These are phyloP conservation scores for Pollicipes pollicipes DNA, from an alignment of 1,140 invertebrate genomes.

Conservation along the genomic window DNA sequence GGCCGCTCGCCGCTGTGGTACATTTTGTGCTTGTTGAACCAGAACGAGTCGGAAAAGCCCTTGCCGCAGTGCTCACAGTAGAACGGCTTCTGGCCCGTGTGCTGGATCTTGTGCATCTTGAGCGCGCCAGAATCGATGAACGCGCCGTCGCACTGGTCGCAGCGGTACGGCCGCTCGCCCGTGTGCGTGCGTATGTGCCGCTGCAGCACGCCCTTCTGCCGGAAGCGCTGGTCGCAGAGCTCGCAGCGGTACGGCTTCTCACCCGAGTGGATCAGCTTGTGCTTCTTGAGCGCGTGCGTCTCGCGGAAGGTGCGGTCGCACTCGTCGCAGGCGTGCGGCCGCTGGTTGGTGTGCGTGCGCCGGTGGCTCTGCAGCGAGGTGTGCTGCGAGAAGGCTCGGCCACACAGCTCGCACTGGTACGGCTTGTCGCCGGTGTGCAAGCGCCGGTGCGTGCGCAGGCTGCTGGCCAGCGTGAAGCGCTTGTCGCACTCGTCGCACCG, in stretches of 20 bases:
- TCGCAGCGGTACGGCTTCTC: constrained; percentile 72
- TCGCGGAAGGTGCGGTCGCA: constrained; percentile 81
- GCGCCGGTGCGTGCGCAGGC: constrained; percentile 13
- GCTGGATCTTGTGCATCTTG: constrained; percentile 13
- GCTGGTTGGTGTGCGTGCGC: constrained; percentile 20
- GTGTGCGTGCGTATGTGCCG: constrained; percentile 66
- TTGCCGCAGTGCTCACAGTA: constrained; percentile 16
- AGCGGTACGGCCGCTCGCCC: no score
- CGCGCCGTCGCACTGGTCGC: constrained; percentile 22
- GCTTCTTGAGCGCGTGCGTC: constrained; percentile 75
- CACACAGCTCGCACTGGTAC: constrained; percentile 15
- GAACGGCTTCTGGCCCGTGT: constrained; percentile 15
- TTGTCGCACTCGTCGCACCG: constrained; percentile 16
- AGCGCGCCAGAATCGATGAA: not conserved
- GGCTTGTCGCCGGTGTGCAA: constrained; percentile 15
- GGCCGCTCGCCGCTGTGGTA: constrained; percentile 40
- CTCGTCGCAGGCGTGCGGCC: constrained; percentile 62
- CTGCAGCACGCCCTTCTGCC: constrained; percentile 63
- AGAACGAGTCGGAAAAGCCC: constrained; percentile 14
- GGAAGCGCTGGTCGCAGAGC: constrained; percentile 66
- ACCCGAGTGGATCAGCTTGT: constrained; percentile 71
- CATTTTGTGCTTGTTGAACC: constrained; percentile 18
- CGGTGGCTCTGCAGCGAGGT: constrained; percentile 17
- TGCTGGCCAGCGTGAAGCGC: constrained; percentile 12
- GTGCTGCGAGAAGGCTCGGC: constrained; percentile 13